A percentile compares a stretch with the other conserved stretches of the same genome.
phyloP scores from a whole-genome alignment of 2,113 vertebrate species.

The Diglossa brunneiventris region DNA sequence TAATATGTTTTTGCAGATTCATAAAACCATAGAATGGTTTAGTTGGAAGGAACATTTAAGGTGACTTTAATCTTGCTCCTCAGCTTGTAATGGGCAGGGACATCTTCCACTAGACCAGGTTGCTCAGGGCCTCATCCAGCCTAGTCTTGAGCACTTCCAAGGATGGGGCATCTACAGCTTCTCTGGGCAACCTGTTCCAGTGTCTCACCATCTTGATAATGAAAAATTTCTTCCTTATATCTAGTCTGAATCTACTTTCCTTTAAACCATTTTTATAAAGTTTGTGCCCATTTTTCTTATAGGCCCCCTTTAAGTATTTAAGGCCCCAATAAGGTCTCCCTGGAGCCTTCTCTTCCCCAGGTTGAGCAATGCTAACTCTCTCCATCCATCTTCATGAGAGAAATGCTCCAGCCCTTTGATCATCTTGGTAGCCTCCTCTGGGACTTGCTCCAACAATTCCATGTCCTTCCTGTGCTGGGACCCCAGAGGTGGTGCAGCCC shows the following conservation, averaged over 20 bases:
- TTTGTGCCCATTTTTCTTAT: not conserved
- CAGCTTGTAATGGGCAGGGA: not conserved
- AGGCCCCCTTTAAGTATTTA: not conserved
- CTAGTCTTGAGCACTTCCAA: not conserved
- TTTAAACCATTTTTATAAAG: not conserved
- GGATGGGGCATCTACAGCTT: not conserved
- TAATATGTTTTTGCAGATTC: not conserved
- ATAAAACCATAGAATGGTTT: not conserved
- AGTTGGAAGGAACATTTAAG: not conserved
- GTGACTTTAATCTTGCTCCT: not conserved
- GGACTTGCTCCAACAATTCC: rapidly evolving
- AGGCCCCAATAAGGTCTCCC: rapidly evolving
- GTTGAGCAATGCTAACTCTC: rapidly evolving
- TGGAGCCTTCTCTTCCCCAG: not conserved
- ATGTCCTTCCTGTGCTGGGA: not conserved
- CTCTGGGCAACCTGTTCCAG: not conserved
- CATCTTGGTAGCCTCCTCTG: not conserved
- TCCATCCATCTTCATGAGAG: not conserved
- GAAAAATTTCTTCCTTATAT: not conserved
- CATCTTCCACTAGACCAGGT: not conserved
- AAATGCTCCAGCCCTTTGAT: not conserved
- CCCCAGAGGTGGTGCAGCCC: not conserved
- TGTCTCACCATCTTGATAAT: not conserved
- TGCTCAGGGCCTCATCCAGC: not conserved
- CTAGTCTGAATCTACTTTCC: not conserved